Conservation (phyloP, 2,797 vertebrate species). For the Capromys pilorides region DNA sequence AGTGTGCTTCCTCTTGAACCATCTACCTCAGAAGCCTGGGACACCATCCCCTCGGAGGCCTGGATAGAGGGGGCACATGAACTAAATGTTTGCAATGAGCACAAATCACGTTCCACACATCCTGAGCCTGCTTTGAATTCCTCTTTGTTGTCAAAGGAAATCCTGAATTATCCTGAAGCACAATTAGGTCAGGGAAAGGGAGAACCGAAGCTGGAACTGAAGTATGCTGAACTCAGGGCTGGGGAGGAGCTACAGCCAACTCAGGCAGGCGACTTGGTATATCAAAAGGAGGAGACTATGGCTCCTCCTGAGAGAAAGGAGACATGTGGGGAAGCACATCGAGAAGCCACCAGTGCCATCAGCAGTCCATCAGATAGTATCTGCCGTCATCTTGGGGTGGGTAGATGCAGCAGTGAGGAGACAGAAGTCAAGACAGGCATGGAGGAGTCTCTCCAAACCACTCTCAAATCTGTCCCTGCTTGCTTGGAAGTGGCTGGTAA, state of each 20-base stretch:
- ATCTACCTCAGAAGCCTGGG: constrained; percentile 87
- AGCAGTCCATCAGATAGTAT: background rate
- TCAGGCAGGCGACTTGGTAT: constrained; percentile 66
- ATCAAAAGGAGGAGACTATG: constrained; percentile 58
- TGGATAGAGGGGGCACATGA: constrained; percentile 19
- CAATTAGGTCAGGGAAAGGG: constrained; percentile 84
- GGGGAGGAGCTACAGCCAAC: constrained; percentile 73
- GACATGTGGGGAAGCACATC: constrained; percentile 49
- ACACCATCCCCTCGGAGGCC: constrained; percentile 78
- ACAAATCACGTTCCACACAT: constrained; percentile 81
- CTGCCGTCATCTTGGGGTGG: accelerated
- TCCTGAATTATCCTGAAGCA: constrained; percentile 84
- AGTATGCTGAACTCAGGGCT: constrained; percentile 67
- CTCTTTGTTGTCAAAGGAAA: constrained; percentile 80
- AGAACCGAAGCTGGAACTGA: constrained; percentile 80
- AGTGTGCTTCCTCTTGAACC: constrained; percentile 86
- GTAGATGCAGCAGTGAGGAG: constrained; percentile 33
- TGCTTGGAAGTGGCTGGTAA: background rate
- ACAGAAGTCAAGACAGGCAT: background rate
- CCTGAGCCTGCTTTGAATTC: constrained; percentile 86
- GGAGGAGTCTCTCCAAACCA: constrained; percentile 42
- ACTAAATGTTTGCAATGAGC: constrained; percentile 80
- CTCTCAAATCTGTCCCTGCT: constrained; percentile 36
- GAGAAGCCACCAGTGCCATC: background rate
- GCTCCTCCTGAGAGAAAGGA: constrained; percentile 66